phyloP scores from a whole-genome alignment of 2,888 invertebrate species.

The Caenorhabditis sp. region DNA sequence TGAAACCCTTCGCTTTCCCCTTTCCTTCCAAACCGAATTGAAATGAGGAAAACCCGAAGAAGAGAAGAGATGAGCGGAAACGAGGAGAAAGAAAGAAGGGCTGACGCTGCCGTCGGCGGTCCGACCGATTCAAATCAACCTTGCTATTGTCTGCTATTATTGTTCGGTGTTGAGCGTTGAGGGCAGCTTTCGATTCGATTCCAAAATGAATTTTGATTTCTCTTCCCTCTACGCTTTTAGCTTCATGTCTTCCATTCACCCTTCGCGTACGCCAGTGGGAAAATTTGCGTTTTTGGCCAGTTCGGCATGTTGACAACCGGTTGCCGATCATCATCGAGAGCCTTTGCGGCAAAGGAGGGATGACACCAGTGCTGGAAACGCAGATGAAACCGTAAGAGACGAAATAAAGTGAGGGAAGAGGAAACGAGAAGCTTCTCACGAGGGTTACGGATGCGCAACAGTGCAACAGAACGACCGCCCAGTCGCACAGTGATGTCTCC shows the following conservation, averaged over 20 bases:
- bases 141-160: constrained; percentile 61
- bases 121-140: constrained; percentile 53
- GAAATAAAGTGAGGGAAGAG: constrained; percentile 6
- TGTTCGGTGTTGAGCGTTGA: constrained; percentile 35
- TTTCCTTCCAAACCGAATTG: constrained; percentile 27
- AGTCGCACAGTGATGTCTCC: constrained; percentile 16
- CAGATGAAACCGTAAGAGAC: constrained; percentile 38
- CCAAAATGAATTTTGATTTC: constrained; percentile 55
- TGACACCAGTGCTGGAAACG: constrained; percentile 37
- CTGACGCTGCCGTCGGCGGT: constrained; percentile 36
- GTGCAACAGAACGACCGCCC: constrained; percentile 16
- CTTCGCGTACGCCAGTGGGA: constrained; percentile 37
- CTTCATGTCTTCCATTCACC: constrained; percentile 32
- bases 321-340: constrained; percentile 66
- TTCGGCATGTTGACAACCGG: constrained; percentile 64
- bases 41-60: constrained; percentile 32
- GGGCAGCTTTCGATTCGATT: constrained; percentile 54
- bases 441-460: constrained; percentile 16
- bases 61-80: constrained; percentile 36
- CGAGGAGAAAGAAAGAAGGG: constrained; percentile 9
- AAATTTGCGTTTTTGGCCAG: constrained; percentile 59
- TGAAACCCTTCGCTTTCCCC: constrained; percentile 29
- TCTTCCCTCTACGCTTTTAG: constrained; percentile 18
- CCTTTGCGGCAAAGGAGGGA: constrained; percentile 56
- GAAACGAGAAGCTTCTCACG: constrained; percentile 17